phyloP scores from a whole-genome alignment of 1,140 invertebrate species.

The Metopolophium dirhodum region DNA sequence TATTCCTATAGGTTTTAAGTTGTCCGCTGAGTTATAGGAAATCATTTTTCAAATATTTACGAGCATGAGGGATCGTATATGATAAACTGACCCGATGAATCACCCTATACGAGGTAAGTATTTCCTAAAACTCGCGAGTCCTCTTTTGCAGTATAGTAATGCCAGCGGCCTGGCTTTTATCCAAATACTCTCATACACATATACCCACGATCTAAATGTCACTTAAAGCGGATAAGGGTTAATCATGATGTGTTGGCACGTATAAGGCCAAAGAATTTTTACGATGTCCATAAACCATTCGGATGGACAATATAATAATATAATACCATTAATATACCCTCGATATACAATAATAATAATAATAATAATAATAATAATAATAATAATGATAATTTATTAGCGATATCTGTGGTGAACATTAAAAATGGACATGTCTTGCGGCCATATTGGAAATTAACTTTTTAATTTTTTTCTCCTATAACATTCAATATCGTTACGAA shows the following conservation, averaged over 20 bases:
- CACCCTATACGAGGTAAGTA: slow-evolving; percentile 33
- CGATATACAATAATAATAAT: slow-evolving; percentile 39
- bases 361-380: slow-evolving; percentile 40
- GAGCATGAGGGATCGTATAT: neutral
- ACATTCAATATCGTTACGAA: neutral
- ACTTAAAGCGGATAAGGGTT: slow-evolving; percentile 47
- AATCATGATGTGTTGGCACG: slow-evolving; percentile 57
- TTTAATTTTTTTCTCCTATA: neutral
- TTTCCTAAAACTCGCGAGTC: slow-evolving; percentile 7
- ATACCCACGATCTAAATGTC: slow-evolving; percentile 44
- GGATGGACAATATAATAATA: slow-evolving; percentile 46
- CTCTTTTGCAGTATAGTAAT: slow-evolving; percentile 19
- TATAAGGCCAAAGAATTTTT: slow-evolving; percentile 50
- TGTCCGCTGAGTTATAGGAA: neutral
- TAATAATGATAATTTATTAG: slow-evolving; percentile 41
- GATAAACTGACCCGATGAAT: slow-evolving; percentile 34
- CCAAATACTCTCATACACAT: slow-evolving; percentile 34
- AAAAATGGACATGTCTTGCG: neutral
- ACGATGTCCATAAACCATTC: slow-evolving; percentile 55
- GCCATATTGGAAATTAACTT: slow-evolving; percentile 29
- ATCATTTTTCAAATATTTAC: slow-evolving; percentile 49
- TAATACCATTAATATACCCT: slow-evolving; percentile 45
- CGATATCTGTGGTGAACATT: slow-evolving; percentile 6
- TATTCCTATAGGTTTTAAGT: slow-evolving; percentile 17
- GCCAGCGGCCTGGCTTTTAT: slow-evolving; percentile 36